Evolutionary conservation across 2,113 vertebrate genomes (phyloP).

Genomic region (Balaeniceps rex): DNA sequence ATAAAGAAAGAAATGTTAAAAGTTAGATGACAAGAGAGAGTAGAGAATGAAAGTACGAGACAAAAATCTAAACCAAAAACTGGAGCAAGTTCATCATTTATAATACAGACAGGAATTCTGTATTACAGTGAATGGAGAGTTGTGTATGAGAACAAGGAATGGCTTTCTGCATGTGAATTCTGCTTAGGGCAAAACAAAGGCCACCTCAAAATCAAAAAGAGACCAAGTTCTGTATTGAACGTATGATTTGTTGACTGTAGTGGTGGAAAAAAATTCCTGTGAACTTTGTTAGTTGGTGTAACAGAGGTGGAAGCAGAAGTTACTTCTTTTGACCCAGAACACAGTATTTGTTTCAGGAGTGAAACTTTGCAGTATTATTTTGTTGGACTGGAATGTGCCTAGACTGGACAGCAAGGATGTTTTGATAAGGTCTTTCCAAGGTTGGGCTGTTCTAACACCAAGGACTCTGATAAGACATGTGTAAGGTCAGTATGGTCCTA

Average conservation of each 20-base stretch:
- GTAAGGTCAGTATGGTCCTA: background rate
- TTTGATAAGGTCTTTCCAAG: constrained; percentile 17
- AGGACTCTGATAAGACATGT: background rate
- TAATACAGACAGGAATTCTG: background rate
- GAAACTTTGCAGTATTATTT: background rate
- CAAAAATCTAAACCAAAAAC: background rate
- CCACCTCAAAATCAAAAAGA: background rate
- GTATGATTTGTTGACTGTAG: background rate
- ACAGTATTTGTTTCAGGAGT: background rate
- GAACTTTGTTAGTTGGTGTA: background rate
- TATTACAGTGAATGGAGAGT: background rate
- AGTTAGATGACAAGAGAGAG: background rate
- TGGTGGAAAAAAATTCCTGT: background rate
- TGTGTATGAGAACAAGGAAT: background rate
- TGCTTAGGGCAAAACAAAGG: background rate
- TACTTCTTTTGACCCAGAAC: background rate
- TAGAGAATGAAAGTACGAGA: background rate
- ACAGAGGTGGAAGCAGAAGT: background rate
- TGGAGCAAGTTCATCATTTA: background rate
- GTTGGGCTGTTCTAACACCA: background rate
- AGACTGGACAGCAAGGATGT: background rate
- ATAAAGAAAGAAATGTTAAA: background rate
- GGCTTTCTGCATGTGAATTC: background rate
- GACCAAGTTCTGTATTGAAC: background rate
- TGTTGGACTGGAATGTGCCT: constrained; percentile 7